Evolutionary conservation across 2,113 vertebrate species (phyloP).

Genomic region (Donacobius atricapilla): DNA sequence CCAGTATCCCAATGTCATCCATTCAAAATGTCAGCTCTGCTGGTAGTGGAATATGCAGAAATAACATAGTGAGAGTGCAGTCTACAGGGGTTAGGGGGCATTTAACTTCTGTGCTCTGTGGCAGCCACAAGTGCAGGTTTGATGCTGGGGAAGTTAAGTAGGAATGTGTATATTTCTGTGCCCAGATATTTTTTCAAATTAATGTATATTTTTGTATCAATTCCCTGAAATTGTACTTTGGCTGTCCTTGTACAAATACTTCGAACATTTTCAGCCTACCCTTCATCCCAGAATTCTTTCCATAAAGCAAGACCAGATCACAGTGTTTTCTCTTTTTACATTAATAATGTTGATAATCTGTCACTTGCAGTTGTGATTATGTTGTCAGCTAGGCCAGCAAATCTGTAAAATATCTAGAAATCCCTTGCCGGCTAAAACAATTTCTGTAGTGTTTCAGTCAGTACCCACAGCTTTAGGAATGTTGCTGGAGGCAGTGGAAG

Average conservation of each 20-base stretch:
- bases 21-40: not conserved
- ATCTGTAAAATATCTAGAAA: constrained; percentile 77
- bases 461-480: constrained; percentile 53
- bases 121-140: not conserved
- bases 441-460: constrained; percentile 69
- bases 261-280: constrained; percentile 24
- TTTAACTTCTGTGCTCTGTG: not conserved
- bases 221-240: not conserved
- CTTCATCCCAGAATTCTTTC: constrained; percentile 16
- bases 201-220: not conserved
- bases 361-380: constrained; percentile 76
- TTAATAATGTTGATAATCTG: constrained; percentile 74
- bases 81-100: not conserved
- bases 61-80: not conserved
- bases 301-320: constrained; percentile 53
- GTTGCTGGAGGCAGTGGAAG: constrained; percentile 61
- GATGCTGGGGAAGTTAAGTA: not conserved
- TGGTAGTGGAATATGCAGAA: not conserved
- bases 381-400: constrained; percentile 74
- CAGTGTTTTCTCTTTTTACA: constrained; percentile 64
- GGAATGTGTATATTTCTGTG: not conserved
- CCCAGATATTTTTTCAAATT: not conserved
- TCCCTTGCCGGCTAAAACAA: constrained; percentile 67
- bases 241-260: not conserved
- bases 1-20: not conserved